phyloP scores from a whole-genome alignment of 2,797 vertebrate species.

The Capromys pilorides region DNA sequence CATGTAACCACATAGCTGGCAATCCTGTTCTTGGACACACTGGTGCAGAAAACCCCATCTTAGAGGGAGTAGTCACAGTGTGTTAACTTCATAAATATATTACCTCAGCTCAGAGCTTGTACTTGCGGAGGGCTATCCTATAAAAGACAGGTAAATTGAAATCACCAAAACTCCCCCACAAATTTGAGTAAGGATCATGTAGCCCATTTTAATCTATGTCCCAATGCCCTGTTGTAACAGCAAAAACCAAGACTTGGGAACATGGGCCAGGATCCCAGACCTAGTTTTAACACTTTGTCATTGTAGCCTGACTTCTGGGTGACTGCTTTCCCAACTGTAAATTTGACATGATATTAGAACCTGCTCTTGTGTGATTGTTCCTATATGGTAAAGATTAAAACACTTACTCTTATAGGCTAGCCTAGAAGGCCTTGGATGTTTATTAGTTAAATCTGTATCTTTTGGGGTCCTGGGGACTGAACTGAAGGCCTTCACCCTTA shows the following conservation, averaged over 20 bases:
- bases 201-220: not conserved
- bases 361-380: not conserved
- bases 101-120: not conserved
- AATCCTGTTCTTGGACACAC: not conserved
- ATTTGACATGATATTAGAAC: not conserved
- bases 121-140: not conserved
- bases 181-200: not conserved
- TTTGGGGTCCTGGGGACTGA: not conserved
- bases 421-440: not conserved
- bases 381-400: not conserved
- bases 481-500: not conserved
- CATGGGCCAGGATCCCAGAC: not conserved
- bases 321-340: slow-evolving; percentile 17
- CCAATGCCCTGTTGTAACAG: not conserved
- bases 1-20: not conserved
- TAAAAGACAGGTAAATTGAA: slow-evolving; percentile 25
- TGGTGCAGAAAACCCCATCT: not conserved
- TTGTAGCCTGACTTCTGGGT: not conserved
- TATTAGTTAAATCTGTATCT: not conserved
- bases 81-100: not conserved
- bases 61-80: not conserved
- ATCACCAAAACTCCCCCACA: not conserved
- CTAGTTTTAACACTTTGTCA: not conserved
- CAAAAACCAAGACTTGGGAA: not conserved
- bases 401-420: not conserved